Percentiles rank a stretch among this genome's conserved stretches.
Evolutionary conservation across 2,888 invertebrate species (phyloP).

Genomic region (Lapara coniferarum): DNA sequence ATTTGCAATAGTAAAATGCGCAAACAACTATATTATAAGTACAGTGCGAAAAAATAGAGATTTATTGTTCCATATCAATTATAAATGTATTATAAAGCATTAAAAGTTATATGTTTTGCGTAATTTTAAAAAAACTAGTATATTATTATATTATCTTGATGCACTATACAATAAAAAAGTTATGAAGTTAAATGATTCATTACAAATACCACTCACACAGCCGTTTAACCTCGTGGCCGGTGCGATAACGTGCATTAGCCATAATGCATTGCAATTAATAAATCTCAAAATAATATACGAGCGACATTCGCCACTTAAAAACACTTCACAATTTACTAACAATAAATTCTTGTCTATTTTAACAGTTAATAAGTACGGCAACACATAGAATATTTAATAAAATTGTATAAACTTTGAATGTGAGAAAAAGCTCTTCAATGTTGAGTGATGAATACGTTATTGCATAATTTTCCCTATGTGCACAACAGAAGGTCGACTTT

Average conservation of each 20-base stretch:
- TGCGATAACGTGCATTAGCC: background rate
- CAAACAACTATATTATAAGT: slow-evolving; percentile 43
- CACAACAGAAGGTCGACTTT: slow-evolving; percentile 40
- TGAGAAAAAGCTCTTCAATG: slow-evolving; percentile 38
- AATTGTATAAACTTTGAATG: slow-evolving; percentile 30
- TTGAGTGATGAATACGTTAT: slow-evolving; percentile 36
- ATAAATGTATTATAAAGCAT: slow-evolving; percentile 10
- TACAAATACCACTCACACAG: slow-evolving; percentile 60
- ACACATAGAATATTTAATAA: slow-evolving; percentile 32
- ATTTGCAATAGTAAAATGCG: slow-evolving; percentile 45
- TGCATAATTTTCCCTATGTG: slow-evolving; percentile 48
- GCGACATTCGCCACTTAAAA: background rate
- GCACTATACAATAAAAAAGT: slow-evolving; percentile 27
- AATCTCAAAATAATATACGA: slow-evolving; percentile 9
- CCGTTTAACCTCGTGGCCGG: slow-evolving; percentile 65
- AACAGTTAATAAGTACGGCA: slow-evolving; percentile 30
- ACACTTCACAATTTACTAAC: slow-evolving; percentile 1
- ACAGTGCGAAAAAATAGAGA: slow-evolving; percentile 42
- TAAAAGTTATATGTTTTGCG: background rate
- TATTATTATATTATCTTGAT: slow-evolving; percentile 16
- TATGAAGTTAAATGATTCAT: slow-evolving; percentile 31
- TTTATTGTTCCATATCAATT: slow-evolving; percentile 7
- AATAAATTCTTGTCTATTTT: slow-evolving; percentile 25
- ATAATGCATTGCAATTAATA: slow-evolving; percentile 28
- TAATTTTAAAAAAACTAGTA: slow-evolving; percentile 15